Percentiles rank a stretch among this genome's conserved stretches.
Conservation (phyloP, 2,797 vertebrate species). For the Rhyacichthys aspro region DNA sequence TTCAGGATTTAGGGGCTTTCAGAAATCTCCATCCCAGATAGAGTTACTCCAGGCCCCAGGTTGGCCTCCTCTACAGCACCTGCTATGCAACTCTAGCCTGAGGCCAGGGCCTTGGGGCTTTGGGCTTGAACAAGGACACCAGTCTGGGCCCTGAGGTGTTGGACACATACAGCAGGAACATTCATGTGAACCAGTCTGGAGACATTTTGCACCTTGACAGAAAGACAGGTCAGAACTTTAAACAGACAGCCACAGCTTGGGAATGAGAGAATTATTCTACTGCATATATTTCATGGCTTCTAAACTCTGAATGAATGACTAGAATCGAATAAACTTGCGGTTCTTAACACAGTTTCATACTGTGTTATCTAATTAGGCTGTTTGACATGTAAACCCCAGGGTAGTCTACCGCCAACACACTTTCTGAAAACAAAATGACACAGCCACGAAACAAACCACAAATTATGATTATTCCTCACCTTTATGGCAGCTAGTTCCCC, state of each 20-base stretch:
- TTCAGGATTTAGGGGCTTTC: constrained; percentile 34
- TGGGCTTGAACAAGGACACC: constrained; percentile 13
- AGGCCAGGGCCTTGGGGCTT: constrained; percentile 29
- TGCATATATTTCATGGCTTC: not conserved
- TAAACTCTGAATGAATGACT: constrained; percentile 5
- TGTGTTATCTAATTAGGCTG: constrained; percentile 33
- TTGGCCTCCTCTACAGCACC: constrained; percentile 51
- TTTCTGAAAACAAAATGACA: constrained; percentile 1
- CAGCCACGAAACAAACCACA: constrained; percentile 3
- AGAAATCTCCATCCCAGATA: constrained; percentile 38
- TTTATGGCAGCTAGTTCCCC: not conserved
- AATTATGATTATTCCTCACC: constrained; percentile 6
- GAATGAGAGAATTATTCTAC: not conserved
- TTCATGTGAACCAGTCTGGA: constrained; percentile 2
- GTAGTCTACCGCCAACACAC: not conserved
- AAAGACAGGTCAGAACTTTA: not conserved
- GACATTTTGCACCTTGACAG: constrained; percentile 4
- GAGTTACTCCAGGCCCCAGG: constrained; percentile 44
- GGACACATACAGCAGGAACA: constrained; percentile 6
- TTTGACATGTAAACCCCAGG: constrained; percentile 34
- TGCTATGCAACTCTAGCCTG: constrained; percentile 49
- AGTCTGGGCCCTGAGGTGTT: constrained; percentile 5
- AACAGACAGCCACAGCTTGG: constrained; percentile 5
- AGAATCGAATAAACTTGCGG: constrained; percentile 6
- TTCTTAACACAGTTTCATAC: constrained; percentile 15